Conservation (phyloP, 2,797 vertebrate species). For the Phrynocephalus vlangalii region DNA sequence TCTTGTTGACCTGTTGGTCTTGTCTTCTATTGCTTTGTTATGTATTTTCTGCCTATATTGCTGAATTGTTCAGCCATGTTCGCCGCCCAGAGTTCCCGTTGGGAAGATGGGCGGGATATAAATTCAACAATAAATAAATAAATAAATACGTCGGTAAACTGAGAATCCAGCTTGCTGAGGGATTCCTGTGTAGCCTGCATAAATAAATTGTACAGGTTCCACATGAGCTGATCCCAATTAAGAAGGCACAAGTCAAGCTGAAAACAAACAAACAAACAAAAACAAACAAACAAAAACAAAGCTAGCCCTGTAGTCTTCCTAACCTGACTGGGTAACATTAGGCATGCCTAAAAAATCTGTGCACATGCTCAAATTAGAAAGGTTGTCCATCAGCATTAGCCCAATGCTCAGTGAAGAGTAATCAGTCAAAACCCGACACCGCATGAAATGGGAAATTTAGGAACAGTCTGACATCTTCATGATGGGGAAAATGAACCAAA, state of each 20-base stretch:
- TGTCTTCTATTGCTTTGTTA: too few relatives aligned
- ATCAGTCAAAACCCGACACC: not conserved
- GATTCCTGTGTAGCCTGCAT: too few relatives aligned
- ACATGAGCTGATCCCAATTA: not conserved
- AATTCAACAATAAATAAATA: too few relatives aligned
- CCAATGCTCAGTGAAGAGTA: not conserved
- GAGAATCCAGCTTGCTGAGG: too few relatives aligned
- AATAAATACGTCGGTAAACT: too few relatives aligned
- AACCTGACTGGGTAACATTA: not conserved
- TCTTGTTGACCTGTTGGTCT: too few relatives aligned
- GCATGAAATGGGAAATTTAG: slow-evolving; percentile 30
- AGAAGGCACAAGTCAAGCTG: not conserved
- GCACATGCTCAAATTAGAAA: not conserved
- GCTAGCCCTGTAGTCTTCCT: not conserved
- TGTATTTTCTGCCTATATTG: too few relatives aligned
- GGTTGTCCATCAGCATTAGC: not conserved
- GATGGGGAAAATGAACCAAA: not conserved
- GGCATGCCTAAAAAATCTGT: not conserved
- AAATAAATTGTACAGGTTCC: not conserved
- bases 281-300: too few relatives aligned
- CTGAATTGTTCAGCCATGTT: too few relatives aligned
- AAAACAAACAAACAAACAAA: not conserved
- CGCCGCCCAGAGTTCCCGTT: too few relatives aligned
- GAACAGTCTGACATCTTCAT: not conserved
- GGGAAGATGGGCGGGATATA: too few relatives aligned